Evolutionary conservation across 2,113 vertebrate genomes (phyloP).

Genomic region (Albula goreensis): DNA sequence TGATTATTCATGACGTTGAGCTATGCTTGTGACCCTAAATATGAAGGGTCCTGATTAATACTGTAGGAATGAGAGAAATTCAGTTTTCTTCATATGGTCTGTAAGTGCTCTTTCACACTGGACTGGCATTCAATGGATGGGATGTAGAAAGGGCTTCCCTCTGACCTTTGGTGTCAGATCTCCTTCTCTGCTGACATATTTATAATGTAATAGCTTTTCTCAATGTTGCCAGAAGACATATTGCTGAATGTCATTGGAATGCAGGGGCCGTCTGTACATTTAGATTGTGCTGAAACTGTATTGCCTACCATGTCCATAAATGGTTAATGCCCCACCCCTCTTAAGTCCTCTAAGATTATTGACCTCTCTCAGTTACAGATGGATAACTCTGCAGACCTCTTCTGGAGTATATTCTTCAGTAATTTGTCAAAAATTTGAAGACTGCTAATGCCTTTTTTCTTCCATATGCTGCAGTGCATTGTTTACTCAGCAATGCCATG

Average conservation of each 20-base stretch:
- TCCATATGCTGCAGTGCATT: too few relatives aligned
- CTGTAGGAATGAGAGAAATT: neutral
- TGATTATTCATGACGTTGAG: too few relatives aligned
- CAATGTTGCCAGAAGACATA: neutral
- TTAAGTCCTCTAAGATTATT: too few relatives aligned
- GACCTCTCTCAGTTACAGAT: too few relatives aligned
- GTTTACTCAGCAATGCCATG: too few relatives aligned
- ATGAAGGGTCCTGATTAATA: neutral
- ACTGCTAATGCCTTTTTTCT: too few relatives aligned
- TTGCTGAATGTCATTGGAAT: neutral
- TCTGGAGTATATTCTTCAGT: too few relatives aligned
- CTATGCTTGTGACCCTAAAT: neutral
- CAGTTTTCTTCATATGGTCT: neutral
- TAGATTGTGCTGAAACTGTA: neutral
- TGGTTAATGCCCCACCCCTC: neutral
- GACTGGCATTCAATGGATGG: neutral
- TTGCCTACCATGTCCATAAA: neutral
- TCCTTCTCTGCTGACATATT: neutral
- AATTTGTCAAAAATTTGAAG: too few relatives aligned
- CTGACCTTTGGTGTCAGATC: neutral
- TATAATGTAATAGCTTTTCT: neutral
- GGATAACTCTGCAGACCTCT: too few relatives aligned
- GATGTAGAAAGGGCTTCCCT: neutral
- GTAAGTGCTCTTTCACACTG: neutral
- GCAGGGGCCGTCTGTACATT: neutral